These are phyloP conservation scores for Anhinga anhinga DNA, from an alignment of 2,113 vertebrate species.

Conservation along the genomic window DNA sequence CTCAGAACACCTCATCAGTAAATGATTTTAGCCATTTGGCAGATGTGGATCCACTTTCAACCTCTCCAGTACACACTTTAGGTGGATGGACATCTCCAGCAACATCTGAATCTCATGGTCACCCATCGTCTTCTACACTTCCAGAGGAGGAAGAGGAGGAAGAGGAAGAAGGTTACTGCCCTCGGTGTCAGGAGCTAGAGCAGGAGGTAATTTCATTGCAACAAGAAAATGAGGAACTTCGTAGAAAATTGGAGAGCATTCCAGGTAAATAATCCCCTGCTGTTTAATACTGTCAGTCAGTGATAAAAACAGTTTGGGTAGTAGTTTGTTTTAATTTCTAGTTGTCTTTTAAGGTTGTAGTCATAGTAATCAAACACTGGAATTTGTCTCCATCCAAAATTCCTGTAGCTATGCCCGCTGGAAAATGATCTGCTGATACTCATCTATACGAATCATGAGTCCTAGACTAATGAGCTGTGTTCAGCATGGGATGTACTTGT, in stretches of 20 bases:
- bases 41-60: constrained; percentile 83
- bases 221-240: constrained; percentile 96
- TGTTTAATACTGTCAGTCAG: background rate
- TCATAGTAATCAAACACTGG: background rate
- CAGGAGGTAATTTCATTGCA: constrained; percentile 97
- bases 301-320: background rate
- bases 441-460: background rate
- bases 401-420: background rate
- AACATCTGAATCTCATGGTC: constrained; percentile 94
- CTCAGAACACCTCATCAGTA: constrained; percentile 74
- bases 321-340: background rate
- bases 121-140: constrained; percentile 94
- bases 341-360: background rate
- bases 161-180: constrained; percentile 94
- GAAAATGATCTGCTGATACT: background rate
- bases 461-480: background rate
- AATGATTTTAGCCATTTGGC: constrained; percentile 82
- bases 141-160: constrained; percentile 91
- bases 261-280: constrained; percentile 82
- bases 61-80: constrained; percentile 85
- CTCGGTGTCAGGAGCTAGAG: constrained; percentile 93
- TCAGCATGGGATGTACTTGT: background rate
- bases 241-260: constrained; percentile 90
- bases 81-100: constrained; percentile 95
- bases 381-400: background rate